These are phyloP conservation scores for Celastrina argiolus DNA, from an alignment of 2,888 invertebrate genomes.

Conservation along the genomic window DNA sequence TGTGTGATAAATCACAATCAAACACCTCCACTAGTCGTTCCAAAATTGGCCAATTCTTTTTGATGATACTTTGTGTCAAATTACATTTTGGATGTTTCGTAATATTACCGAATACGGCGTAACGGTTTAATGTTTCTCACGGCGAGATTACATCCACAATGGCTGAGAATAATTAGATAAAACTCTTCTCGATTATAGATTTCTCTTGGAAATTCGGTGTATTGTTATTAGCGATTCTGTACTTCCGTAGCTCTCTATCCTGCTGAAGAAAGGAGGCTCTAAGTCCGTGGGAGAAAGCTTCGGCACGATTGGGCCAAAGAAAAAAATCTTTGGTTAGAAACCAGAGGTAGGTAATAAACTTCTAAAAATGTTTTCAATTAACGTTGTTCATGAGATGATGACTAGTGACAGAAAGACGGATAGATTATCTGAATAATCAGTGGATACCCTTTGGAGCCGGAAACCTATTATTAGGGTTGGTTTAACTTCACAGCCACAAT, in stretches of 20 bases:
- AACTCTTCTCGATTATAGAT: conserved; percentile 13
- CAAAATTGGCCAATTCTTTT: neutral
- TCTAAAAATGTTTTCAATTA: too few relatives aligned
- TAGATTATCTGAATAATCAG: too few relatives aligned
- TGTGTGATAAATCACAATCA: too few relatives aligned
- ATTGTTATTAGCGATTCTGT: neutral
- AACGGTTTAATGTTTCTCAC: conserved; percentile 11
- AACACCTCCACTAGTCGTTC: neutral
- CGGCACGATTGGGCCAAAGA: too few relatives aligned
- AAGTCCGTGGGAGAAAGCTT: neutral
- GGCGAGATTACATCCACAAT: conserved; percentile 12
- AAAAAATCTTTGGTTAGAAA: too few relatives aligned
- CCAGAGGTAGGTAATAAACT: too few relatives aligned
- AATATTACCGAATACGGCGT: conserved; percentile 6
- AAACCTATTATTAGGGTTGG: too few relatives aligned
- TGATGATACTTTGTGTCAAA: neutral
- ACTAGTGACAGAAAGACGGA: too few relatives aligned
- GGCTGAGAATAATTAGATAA: conserved; percentile 14
- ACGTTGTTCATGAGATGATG: too few relatives aligned
- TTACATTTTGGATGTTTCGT: conserved; percentile 5
- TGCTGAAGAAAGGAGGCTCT: neutral
- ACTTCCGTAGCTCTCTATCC: neutral
- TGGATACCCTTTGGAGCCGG: too few relatives aligned
- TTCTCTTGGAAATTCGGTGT: conserved; percentile 13
- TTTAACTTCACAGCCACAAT: conserved; percentile 1